These are phyloP conservation scores for Masticophis lateralis DNA, from an alignment of 2,797 vertebrate species.

Conservation along the genomic window DNA sequence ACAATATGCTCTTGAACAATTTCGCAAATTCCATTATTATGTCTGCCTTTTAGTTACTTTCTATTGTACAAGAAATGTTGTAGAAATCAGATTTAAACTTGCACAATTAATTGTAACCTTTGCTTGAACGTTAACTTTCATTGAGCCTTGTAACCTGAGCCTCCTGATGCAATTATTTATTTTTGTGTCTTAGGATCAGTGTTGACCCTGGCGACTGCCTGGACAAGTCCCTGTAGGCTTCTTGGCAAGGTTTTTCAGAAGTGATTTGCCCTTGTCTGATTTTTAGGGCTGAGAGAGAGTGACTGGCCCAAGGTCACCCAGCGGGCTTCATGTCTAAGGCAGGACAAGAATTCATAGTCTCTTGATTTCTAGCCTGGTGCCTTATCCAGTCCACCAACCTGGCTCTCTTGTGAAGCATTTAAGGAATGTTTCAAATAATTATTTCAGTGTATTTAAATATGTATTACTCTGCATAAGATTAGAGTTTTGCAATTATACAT, in stretches of 20 bases:
- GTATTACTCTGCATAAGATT: background rate
- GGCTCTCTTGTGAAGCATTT: background rate
- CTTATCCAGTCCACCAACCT: background rate
- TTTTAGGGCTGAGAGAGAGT: background rate
- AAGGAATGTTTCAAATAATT: background rate
- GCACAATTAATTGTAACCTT: background rate
- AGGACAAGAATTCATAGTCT: background rate
- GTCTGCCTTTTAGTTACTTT: background rate
- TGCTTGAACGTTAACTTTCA: background rate
- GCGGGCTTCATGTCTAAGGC: background rate
- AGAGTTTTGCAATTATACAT: background rate
- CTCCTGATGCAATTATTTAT: background rate
- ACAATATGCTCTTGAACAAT: background rate
- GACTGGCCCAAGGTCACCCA: background rate
- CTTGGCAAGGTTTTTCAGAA: background rate
- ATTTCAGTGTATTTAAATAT: background rate
- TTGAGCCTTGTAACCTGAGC: background rate
- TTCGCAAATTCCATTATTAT: background rate
- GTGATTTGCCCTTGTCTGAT: background rate
- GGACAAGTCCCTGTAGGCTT: background rate
- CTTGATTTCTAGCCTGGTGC: background rate
- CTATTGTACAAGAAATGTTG: background rate
- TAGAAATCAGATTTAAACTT: background rate
- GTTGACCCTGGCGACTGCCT: background rate
- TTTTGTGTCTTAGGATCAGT: background rate